Conservation (phyloP, 1,140 invertebrate genomes). For the Trichogramma pretiosum region DNA sequence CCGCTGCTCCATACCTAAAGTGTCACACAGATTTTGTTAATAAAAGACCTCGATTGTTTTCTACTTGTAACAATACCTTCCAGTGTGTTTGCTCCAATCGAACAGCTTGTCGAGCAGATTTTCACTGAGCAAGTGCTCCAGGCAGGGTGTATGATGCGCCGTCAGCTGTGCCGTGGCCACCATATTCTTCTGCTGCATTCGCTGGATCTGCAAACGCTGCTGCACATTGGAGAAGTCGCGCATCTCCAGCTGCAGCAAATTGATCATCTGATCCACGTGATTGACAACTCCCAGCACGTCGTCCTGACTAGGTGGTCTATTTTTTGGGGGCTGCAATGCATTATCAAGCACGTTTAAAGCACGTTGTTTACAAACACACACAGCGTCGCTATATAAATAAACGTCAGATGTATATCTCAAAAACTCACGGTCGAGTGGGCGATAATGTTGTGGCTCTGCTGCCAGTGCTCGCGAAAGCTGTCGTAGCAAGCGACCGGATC, state of each 20-base stretch:
- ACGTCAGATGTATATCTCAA: constrained; percentile 4
- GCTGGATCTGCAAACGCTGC: constrained; percentile 30
- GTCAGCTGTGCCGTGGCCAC: constrained; percentile 38
- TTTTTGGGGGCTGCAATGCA: constrained; percentile 39
- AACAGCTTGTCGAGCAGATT: constrained; percentile 70
- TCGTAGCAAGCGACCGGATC: constrained; percentile 80
- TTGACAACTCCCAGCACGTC: constrained; percentile 84
- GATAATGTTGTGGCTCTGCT: constrained; percentile 81
- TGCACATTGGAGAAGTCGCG: constrained; percentile 39
- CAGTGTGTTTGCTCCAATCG: constrained; percentile 66
- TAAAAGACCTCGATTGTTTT: too few relatives aligned
- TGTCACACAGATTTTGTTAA: too few relatives aligned
- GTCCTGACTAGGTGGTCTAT: constrained; percentile 58
- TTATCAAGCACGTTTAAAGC: neutral
- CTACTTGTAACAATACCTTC: constrained; percentile 49
- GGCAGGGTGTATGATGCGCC: constrained; percentile 49
- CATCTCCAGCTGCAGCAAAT: constrained; percentile 77
- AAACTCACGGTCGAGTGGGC: constrained; percentile 52
- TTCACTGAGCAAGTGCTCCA: constrained; percentile 68
- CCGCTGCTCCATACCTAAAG: constrained; percentile 64
- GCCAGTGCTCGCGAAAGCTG: constrained; percentile 92
- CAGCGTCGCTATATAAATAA: too few relatives aligned
- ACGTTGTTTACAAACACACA: too few relatives aligned
- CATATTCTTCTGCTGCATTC: constrained; percentile 26
- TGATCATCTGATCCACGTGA: constrained; percentile 86